Base-by-base conservation (phyloP, 2,888 invertebrate species). In the Patella depressa region DNA sequence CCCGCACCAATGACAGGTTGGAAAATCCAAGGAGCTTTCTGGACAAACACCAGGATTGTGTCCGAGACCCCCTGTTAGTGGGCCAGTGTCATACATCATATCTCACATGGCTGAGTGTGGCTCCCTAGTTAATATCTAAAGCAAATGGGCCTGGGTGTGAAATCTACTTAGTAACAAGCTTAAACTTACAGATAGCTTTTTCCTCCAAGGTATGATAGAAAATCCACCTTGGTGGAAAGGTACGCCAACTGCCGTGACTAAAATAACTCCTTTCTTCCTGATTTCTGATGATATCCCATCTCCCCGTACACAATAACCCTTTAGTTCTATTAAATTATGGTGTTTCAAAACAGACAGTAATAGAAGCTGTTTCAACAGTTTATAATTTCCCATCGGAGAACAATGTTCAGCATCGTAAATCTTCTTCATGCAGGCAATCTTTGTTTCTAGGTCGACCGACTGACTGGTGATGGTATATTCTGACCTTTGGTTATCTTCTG, bases 271-370 rank as follows among this genome's bases (percentile, higher is more conserved):
- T 75, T 88, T 88, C 78, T 85, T 85, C 9, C 76, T 78, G 4
- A 88, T 75, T 9, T 79, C 72, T 7, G 82, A 72, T 53, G 86
- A 80, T 45, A 87, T 83, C 7, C 82, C 82, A 29, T 87, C 87
- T 57, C 88, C 88, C 53, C 88, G 80, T 7, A 89, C 78, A 84
- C 89, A 89, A 79, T 85, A 89, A 9, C 89, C 89, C 11, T 85
- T 79, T 73, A 88, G 54, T 54, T 83, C 78, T 5, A 85, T 78
- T 19, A 89, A 83, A 29, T 80, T 79, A 5, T 86, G 84, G 73
- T 86, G 84, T n/a, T 84, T 79, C 9, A 89, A 81, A 5, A 82
- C 73, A 11, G 81, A 74, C 71, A 88, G 79, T 53, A 85, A 75
- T 9, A 89, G 77, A 9, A 89, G 81, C 75, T 89, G 88, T 74